phyloP scores from a whole-genome alignment of 2,113 vertebrate genomes.

The Onychorhynchus coronatus region DNA sequence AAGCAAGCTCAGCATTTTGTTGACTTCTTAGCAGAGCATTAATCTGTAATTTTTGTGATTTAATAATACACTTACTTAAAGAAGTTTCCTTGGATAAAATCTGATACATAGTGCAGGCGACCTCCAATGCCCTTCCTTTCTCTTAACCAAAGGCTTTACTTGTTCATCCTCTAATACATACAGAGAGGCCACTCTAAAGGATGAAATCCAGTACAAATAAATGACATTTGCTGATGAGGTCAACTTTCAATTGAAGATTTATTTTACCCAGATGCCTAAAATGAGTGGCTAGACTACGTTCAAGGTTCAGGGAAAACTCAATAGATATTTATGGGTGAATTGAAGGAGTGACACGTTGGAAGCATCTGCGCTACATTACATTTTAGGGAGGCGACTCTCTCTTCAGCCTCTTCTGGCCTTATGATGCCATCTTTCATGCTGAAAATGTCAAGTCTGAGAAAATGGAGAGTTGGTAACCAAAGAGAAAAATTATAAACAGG shows the following conservation, averaged over 20 bases:
- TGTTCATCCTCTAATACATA: neutral
- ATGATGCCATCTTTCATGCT: neutral
- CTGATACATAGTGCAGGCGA: neutral
- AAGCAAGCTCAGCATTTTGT: slow-evolving; percentile 47
- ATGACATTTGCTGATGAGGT: slow-evolving; percentile 47
- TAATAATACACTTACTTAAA: slow-evolving; percentile 17
- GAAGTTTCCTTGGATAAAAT: slow-evolving; percentile 57
- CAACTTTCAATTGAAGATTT: slow-evolving; percentile 29
- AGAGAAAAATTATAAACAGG: neutral
- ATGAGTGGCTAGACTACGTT: neutral
- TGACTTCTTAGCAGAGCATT: slow-evolving; percentile 21
- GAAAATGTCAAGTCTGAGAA: neutral
- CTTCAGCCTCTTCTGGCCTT: neutral
- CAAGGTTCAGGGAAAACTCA: neutral
- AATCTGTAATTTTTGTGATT: slow-evolving; percentile 60
- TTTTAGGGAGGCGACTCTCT: neutral
- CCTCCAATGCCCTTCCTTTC: slow-evolving; percentile 42
- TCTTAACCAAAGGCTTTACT: slow-evolving; percentile 31
- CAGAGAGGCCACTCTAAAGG: neutral
- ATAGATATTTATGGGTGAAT: neutral
- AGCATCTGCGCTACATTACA: neutral
- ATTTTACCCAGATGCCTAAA: slow-evolving; percentile 49
- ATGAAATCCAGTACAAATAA: slow-evolving; percentile 58
- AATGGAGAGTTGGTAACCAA: neutral
- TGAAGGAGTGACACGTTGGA: neutral